Evolutionary conservation across 2,797 vertebrate genomes (phyloP).

Genomic region (Schizothorax lantsangensis): DNA sequence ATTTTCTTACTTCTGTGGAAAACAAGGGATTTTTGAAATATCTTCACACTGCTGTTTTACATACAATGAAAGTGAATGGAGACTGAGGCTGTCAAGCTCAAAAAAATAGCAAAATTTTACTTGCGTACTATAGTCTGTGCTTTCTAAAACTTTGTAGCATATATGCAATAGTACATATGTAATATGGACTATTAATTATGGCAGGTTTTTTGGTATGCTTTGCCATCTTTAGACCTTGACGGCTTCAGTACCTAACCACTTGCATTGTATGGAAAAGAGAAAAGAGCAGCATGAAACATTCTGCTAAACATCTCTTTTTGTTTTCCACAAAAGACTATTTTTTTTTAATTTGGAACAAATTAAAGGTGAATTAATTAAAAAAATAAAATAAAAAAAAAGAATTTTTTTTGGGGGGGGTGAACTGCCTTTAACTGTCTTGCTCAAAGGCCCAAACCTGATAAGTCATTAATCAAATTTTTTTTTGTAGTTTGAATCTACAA

Average conservation of each 20-base stretch:
- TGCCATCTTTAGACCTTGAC: not conserved
- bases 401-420: not conserved
- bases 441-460: not conserved
- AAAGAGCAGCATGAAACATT: not conserved
- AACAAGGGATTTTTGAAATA: not conserved
- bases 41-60: not conserved
- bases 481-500: not conserved
- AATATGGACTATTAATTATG: not conserved
- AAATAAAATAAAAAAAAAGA: too few species aligned
- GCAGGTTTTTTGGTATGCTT: not conserved
- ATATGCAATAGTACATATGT: not conserved
- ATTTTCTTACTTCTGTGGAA: not conserved
- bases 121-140: not conserved
- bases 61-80: not conserved
- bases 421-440: not conserved
- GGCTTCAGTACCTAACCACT: not conserved
- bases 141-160: not conserved
- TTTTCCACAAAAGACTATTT: not conserved
- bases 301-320: not conserved
- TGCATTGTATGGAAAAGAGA: too few species aligned
- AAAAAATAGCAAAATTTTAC: not conserved
- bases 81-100: not conserved
- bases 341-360: too few species aligned
- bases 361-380: not conserved
- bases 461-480: not conserved